Evolutionary conservation across 2,888 invertebrate species (phyloP), one percentile per base, ranked within the genome.

Genomic region (Drymonia ruficornis): DNA sequence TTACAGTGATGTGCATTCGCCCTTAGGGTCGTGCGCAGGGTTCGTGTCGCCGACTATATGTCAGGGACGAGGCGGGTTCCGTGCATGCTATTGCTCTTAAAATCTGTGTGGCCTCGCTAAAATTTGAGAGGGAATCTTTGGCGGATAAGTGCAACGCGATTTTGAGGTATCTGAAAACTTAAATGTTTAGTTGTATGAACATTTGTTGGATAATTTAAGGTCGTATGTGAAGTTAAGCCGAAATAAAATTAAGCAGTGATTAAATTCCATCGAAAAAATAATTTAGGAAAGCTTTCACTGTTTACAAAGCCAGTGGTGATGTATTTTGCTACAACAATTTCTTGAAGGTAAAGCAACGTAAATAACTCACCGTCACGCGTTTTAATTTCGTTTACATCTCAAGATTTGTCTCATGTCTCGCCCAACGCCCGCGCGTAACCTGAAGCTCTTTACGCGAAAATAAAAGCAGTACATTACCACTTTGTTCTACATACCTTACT

Each of bases 351-450:
- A n/a, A n/a, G 4, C 23, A 23, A 36, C 13, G 9, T 31, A 5
- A 36, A 36, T 12, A 31, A 36, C 3, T 36, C 36, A 5, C 31
- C 9, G 31, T 12, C 38, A 40, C 7, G 2, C 16, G 40, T 40
- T 16, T 40, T 16, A 40, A 16, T 40, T 40, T 16, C 8, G 16
- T 40, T 40, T 16, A 40, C 40, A 40, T 40, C 16, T 40, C 2
- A 16, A n/a, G 40, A 40, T 40, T 16, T 40, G 23, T 64, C 53
- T 56, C 54, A 45, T 56, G 59, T 65, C 59, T 62, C 66, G 60
- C 8, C 40, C 16, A 40, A 9, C 7, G 31, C 31, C 59, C 60
- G 58, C 65, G 53, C 63, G 79, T 73, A 79, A 75, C 49, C 54
- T 50, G 56, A 80, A 61, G 52, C 67, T 56, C 54, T 64, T 49